Evolutionary conservation across 2,888 invertebrate species (phyloP), one percentile per base, ranked within the genome.

Genomic region (Cosmia trapezina): DNA sequence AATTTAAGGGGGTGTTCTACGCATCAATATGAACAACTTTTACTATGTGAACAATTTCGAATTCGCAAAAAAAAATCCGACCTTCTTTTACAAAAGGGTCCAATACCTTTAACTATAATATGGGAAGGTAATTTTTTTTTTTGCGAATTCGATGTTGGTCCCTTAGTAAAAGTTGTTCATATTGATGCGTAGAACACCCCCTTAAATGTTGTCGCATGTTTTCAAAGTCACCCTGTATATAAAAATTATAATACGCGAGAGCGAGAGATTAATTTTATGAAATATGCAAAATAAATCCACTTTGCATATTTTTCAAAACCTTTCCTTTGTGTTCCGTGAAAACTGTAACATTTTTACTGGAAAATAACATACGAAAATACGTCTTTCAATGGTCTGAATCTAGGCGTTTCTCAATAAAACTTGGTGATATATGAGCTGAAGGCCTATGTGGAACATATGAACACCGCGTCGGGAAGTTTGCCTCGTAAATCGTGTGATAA

Each of bases 401-500:
- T 72, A 81, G 73, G 64, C 67, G 62, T 49, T 72, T 47, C 66
- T 72, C 70, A 71, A 84, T 87, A 86, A 86, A 88, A 87, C 76
- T 87, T 84, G 76, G 84, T 88, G 85, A 86, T 87, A 83, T 85
- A 85, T 73, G 76, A 59, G 70, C 72, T 67, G 72, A 80, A 84
- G 84, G 86, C 85, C 88, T 87, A 87, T 88, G 81, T 86, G 87
- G 85, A 89, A 89, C 89, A 88, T 84, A 87, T 88, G 90, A 86
- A 72, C 81, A 77, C 61, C 70, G 80, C 74, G 78, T 73, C 77
- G 85, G 88, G 86, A 88, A 90, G 88, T 90, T 85, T 85, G 66
- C 81, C 61, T 88, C 91, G 87, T 91, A 92, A 91, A 92, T 91
- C 87, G 78, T 83, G 62, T 67, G 81, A 86, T 86, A 87, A 87